These are phyloP conservation scores for Perccottus glenii DNA, from an alignment of 2,113 vertebrate genomes.

Conservation along the genomic window DNA sequence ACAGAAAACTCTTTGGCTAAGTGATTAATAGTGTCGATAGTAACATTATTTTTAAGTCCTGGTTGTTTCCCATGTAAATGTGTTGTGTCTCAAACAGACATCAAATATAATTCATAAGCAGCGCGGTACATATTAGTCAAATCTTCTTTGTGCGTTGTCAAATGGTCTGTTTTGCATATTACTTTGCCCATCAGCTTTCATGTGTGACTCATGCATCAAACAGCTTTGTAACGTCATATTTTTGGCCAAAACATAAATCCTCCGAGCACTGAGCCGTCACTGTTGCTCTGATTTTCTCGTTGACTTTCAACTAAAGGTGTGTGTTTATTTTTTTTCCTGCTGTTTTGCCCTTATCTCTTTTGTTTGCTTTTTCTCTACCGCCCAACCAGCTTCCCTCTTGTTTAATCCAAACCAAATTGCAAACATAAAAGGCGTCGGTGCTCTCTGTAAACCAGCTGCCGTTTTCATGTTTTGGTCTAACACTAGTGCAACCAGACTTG, in stretches of 20 bases:
- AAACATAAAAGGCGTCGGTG: slow-evolving; percentile 20
- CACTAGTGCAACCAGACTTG: no score
- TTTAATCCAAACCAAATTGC: slow-evolving; percentile 3
- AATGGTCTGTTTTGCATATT: background rate
- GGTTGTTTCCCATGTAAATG: background rate
- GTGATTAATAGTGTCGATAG: background rate
- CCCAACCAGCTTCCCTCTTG: background rate
- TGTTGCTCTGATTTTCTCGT: background rate
- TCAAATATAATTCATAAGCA: background rate
- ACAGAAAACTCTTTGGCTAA: background rate
- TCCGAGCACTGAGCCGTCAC: background rate
- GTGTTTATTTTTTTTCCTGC: background rate
- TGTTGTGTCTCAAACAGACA: background rate
- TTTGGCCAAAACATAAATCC: background rate
- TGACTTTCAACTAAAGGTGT: background rate
- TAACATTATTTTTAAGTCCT: background rate
- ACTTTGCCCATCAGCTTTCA: background rate
- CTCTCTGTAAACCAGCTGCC: background rate
- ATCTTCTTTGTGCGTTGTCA: background rate
- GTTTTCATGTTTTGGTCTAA: background rate
- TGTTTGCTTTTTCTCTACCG: background rate
- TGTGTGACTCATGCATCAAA: background rate
- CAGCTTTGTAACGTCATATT: background rate
- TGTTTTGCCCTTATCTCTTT: background rate
- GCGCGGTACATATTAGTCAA: background rate